Percentiles rank a stretch among this genome's conserved stretches.
Conservation (phyloP, 1,140 invertebrate species). For the Bombus soroeensis region DNA sequence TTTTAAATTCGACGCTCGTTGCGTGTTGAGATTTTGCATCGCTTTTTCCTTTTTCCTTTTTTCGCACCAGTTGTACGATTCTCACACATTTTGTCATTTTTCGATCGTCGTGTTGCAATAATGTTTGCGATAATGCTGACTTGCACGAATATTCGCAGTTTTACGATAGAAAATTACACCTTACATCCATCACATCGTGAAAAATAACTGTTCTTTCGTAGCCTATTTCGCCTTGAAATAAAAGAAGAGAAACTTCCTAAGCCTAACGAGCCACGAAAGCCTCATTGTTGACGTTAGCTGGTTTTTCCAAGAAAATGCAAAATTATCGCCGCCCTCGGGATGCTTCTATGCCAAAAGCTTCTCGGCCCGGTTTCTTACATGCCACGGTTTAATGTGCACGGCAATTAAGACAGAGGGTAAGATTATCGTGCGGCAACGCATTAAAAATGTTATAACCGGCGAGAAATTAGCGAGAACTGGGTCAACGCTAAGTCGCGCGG, state of each 20-base stretch:
- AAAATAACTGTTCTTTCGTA: too few relatives aligned
- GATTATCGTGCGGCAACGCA: not conserved
- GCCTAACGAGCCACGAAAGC: not conserved
- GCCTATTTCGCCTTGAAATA: too few relatives aligned
- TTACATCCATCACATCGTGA: not conserved
- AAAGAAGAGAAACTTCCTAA: not conserved
- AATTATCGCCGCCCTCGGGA: not conserved
- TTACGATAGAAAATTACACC: too few relatives aligned
- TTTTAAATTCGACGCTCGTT: too few relatives aligned
- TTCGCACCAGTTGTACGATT: too few relatives aligned
- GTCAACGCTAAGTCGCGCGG: not conserved
- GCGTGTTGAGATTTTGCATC: too few relatives aligned
- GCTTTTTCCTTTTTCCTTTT: too few relatives aligned
- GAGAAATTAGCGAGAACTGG: not conserved
- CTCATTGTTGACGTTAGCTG: not conserved
- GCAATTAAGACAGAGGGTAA: slow-evolving; percentile 9
- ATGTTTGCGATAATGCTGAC: too few relatives aligned
- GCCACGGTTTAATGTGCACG: not conserved
- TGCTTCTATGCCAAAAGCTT: not conserved
- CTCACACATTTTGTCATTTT: too few relatives aligned
- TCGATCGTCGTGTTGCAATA: too few relatives aligned
- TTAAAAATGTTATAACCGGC: not conserved
- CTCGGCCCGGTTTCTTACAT: not conserved
- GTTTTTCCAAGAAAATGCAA: not conserved
- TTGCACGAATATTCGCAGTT: too few relatives aligned